Conservation (phyloP, 2,888 invertebrate genomes). For the Anthophora plumipes region DNA sequence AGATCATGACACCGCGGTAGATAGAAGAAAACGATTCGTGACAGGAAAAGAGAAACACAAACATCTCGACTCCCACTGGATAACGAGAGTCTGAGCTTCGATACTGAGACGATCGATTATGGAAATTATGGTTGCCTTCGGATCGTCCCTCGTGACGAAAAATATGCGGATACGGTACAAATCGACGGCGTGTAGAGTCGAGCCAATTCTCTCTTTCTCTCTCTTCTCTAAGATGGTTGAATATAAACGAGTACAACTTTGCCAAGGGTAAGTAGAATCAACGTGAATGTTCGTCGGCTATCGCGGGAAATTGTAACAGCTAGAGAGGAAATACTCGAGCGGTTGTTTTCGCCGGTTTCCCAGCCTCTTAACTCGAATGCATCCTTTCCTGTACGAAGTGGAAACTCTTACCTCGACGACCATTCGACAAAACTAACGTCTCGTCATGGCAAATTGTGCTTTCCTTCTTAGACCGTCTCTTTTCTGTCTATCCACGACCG, state of each 20-base stretch:
- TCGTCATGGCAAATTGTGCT: not conserved
- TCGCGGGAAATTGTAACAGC: not conserved
- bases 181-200: conserved; percentile 47
- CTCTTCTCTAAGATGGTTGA: conserved; percentile 31
- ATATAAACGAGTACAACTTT: conserved; percentile 45
- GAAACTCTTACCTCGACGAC: not conserved
- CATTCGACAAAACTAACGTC: not conserved
- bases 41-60: too few relatives aligned
- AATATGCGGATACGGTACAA: conserved; percentile 36
- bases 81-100: conserved; percentile 34
- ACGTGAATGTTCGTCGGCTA: not conserved
- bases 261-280: conserved; percentile 45
- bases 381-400: not conserved
- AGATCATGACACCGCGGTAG: conserved; percentile 54
- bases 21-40: conserved; percentile 42
- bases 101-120: conserved; percentile 64
- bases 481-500: too few relatives aligned
- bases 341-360: not conserved
- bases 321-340: not conserved
- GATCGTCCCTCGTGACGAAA: conserved; percentile 38
- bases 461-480: not conserved
- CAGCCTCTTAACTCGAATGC: not conserved
- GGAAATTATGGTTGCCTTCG: conserved; percentile 61
- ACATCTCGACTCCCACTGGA: conserved; percentile 20
- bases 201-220: conserved; percentile 33